Base-by-base conservation (phyloP, 2,888 invertebrate genomes). In the Mesodorylaimus sp. region DNA sequence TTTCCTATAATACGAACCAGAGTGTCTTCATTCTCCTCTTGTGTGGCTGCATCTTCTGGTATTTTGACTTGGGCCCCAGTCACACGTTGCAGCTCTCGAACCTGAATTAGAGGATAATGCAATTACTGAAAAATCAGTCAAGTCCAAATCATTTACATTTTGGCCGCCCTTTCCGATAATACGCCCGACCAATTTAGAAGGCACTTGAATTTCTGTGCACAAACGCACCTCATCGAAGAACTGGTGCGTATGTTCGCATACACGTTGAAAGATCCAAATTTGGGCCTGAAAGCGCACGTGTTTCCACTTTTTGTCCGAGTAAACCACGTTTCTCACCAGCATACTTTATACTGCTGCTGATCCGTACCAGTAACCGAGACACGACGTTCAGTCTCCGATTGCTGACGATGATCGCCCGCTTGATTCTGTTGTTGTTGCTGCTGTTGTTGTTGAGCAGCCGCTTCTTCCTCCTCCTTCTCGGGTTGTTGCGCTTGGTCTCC, bases 131-230 rank as follows among this genome's bases (percentile, higher is more conserved):
- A 13, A 32, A 32, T 13, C 16, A 13, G 16, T 32, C 10, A 32
- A 32, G 32, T 32, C 10, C 10, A 32, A 32, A 21, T 37, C 16
- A 58, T 87, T 77, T 45, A 89, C 89, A 67, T 89, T 91, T 70
- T 88, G 87, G 21, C 91, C 89, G 49, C 87, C 87, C 70, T 91
- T 91, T 65, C 95, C 95, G 66, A 95, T 95, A 63, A 95, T 91
- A 60, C 93, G 80, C 23, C 95, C 95, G 55, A 95, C 84, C 71
- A 83, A 82, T 50, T 78, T 77, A 57, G 81, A 81, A 21, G 87
- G 86, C 54, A 88, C 86, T 71, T 77, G 77, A 55, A 93, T 83
- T 73, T 93, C 91, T 38, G 88, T 83, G 1, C 88, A 85, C 63
- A 95, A 76, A 66, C 87, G 79, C 32, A 91, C 87, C 69, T 91